Evolutionary conservation across 2,888 invertebrate genomes (phyloP), one percentile per base, ranked within the genome.

Genomic region (Monopis laevigella): DNA sequence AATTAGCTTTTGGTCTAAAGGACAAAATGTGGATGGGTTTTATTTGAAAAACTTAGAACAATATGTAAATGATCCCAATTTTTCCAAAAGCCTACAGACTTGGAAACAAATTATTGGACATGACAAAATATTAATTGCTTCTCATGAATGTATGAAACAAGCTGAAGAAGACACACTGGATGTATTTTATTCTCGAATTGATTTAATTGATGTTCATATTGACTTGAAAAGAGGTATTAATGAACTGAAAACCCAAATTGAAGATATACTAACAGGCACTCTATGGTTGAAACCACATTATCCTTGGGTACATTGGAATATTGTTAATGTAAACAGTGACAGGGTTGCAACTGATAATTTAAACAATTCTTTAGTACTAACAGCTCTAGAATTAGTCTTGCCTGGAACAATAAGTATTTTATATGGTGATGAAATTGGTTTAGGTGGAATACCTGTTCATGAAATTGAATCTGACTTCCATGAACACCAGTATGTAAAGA

Each of bases 401-500:
- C 96, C 96, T 1, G 97, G 86, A 6, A 92, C 94, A 1, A 86
- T 93, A 1, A 90, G 87, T 50, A 86, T 95, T 52, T 93, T 95
- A 68, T 96, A 96, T 65, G 96, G 96, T 0, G 95, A 96, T 64
- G 96, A 96, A 82, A 87, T 96, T 46, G 89, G 89, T 1, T 71
- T 93, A 49, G 77, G 82, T 35, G 85, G 88, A 48, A 59, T 84
- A 2, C 57, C 74, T 29, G 53, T 65, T 21, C 52, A 62, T 28
- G 84, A 85, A 52, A 69, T 83, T 3, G 77, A 85, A 49, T 74
- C 74, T 41, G 86, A 87, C 54, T 81, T 82, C 43, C 74, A 78
- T 46, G 84, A 85, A 52, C 75, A 84, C 26, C 77, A 82, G 50
- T 84, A 88, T 55, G 62, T 88, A 10, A 86, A 88, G 51, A 89